Conservation (phyloP, 2,888 invertebrate genomes). For the Eucera pruinosa region DNA sequence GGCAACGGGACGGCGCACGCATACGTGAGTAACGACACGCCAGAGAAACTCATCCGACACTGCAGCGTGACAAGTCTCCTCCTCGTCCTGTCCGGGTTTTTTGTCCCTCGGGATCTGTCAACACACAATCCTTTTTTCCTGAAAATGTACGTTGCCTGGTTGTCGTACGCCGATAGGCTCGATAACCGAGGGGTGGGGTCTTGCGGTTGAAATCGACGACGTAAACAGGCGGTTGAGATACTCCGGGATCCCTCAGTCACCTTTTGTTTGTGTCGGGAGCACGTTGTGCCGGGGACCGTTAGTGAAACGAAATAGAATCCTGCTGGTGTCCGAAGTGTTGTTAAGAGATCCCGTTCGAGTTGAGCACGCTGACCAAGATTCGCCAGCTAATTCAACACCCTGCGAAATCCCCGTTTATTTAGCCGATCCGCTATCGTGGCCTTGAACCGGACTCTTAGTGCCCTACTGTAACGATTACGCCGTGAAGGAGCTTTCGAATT, state of each 20-base stretch:
- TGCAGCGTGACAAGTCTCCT: constrained; percentile 50
- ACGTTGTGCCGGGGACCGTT: constrained; percentile 52
- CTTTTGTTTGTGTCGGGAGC: constrained; percentile 51
- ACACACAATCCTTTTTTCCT: constrained; percentile 17
- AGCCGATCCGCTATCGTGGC: constrained; percentile 52
- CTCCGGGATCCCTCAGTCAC: constrained; percentile 43
- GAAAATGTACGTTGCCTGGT: constrained; percentile 53
- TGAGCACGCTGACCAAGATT: constrained; percentile 4
- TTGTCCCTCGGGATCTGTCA: constrained; percentile 40
- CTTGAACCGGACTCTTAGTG: constrained; percentile 76
- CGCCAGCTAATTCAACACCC: background rate
- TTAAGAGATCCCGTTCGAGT: background rate
- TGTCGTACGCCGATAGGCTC: constrained; percentile 17
- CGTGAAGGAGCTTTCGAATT: constrained; percentile 60
- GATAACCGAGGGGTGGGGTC: constrained; percentile 57
- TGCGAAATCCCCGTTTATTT: constrained; percentile 5
- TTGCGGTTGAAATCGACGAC: constrained; percentile 37
- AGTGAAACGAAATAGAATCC: background rate
- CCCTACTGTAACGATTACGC: constrained; percentile 64
- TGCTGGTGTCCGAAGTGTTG: background rate
- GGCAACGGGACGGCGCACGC: constrained; percentile 35
- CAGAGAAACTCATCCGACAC: constrained; percentile 24
- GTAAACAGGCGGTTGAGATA: constrained; percentile 57
- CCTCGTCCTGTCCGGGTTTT: constrained; percentile 34
- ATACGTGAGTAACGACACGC: constrained; percentile 72